Conservation (phyloP, 2,113 vertebrate genomes). For the Elanus axillaris region DNA sequence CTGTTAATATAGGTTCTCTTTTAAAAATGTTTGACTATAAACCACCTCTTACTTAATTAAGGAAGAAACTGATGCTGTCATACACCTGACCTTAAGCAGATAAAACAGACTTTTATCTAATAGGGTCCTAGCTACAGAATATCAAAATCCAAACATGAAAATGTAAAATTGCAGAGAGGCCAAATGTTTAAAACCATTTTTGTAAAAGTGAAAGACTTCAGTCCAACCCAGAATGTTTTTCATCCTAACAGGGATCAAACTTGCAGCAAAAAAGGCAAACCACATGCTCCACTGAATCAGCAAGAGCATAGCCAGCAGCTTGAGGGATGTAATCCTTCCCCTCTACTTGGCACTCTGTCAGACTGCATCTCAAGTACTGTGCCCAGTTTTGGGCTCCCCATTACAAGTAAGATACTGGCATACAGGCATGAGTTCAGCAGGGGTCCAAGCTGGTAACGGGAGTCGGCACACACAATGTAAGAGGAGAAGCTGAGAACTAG, state of each 20-base stretch:
- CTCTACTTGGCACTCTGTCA: neutral
- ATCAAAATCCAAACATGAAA: neutral
- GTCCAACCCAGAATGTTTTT: neutral
- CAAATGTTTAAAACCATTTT: neutral
- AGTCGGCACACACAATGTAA: too few species aligned
- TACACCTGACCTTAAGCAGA: neutral
- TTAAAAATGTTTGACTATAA: neutral
- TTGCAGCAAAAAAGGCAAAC: neutral
- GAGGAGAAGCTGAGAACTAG: neutral
- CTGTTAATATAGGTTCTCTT: neutral
- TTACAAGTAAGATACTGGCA: neutral
- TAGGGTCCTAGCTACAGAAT: neutral
- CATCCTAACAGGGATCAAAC: neutral
- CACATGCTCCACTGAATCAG: neutral
- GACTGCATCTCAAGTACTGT: neutral
- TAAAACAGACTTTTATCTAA: neutral
- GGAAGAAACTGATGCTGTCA: neutral
- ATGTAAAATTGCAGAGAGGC: neutral
- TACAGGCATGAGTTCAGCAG: neutral
- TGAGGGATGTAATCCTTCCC: neutral
- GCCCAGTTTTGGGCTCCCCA: neutral
- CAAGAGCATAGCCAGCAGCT: neutral
- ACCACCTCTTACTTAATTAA: neutral
- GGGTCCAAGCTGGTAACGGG: neutral
- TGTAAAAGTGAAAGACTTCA: neutral